Percentiles rank a stretch among this genome's conserved stretches.
Conservation (phyloP, 2,113 vertebrate species). For the Dromiciops gliroides region DNA sequence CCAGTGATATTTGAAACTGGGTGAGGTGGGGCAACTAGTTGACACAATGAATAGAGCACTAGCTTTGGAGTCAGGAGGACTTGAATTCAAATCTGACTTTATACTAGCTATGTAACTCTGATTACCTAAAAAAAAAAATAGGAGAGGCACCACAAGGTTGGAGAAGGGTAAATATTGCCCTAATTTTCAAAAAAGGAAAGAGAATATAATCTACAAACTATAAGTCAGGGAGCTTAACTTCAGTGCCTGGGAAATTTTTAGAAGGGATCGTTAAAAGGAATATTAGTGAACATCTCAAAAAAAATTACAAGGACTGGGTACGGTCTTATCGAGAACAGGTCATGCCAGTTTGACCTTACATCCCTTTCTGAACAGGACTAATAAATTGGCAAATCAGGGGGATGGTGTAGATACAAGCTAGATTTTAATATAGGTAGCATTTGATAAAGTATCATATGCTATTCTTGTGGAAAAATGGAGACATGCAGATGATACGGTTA, state of each 20-base stretch:
- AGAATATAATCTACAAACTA: neutral
- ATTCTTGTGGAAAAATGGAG: neutral
- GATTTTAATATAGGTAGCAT: neutral
- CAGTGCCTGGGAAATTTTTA: neutral
- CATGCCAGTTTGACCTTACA: neutral
- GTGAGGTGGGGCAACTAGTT: neutral
- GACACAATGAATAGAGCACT: too few relatives aligned
- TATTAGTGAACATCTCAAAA: neutral
- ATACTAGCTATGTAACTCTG: neutral
- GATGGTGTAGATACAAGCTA: neutral
- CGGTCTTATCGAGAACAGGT: neutral
- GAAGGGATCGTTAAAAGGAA: neutral
- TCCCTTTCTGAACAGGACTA: neutral
- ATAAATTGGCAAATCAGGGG: neutral
- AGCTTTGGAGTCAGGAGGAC: neutral
- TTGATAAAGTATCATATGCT: neutral
- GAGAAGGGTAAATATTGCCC: neutral
- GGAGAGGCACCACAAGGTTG: neutral
- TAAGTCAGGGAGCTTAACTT: neutral
- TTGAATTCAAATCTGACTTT: neutral
- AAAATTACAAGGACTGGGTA: neutral
- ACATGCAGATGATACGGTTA: neutral
- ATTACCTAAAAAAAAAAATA: neutral
- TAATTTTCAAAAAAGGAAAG: neutral
- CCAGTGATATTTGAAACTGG: neutral